Evolutionary conservation across 2,888 invertebrate species (phyloP).

Genomic region (Euclidia mi): DNA sequence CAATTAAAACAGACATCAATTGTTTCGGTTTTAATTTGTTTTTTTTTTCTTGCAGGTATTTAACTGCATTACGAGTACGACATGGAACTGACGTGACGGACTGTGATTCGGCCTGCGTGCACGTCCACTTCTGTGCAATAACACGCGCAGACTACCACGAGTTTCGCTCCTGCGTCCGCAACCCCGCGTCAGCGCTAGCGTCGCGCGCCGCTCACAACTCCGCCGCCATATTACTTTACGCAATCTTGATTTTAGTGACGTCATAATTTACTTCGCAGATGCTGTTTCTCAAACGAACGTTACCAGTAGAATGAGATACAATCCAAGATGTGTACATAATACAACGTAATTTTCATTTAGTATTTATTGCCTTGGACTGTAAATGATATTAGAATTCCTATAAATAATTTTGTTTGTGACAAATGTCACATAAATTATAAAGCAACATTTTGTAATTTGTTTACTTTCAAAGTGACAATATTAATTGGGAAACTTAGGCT

Average conservation of each 20-base stretch:
- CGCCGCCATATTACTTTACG: conserved; percentile 82
- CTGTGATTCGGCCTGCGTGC: conserved; percentile 94
- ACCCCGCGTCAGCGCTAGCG: conserved; percentile 94
- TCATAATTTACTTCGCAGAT: conserved; percentile 54
- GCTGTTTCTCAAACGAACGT: conserved; percentile 26
- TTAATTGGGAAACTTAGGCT: conserved; percentile 50
- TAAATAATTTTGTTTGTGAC: conserved; percentile 15
- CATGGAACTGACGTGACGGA: conserved; percentile 86
- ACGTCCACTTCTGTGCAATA: conserved; percentile 96
- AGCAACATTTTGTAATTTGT: conserved; percentile 41
- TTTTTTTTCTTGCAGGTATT: conserved; percentile 90
- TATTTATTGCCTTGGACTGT: background rate
- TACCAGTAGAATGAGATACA: conserved; percentile 29
- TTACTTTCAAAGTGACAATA: conserved; percentile 49
- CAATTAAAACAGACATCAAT: background rate
- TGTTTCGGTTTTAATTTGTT: no score
- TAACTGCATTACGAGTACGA: conserved; percentile 93
- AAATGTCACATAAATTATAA: conserved; percentile 40
- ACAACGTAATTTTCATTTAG: background rate
- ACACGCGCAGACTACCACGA: conserved; percentile 95
- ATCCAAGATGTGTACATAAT: background rate
- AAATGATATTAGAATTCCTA: conserved; percentile 1
- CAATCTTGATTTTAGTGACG: conserved; percentile 78
- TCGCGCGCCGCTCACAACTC: conserved; percentile 88
- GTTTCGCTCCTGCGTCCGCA: conserved; percentile 95